Base-by-base conservation (phyloP, 2,113 vertebrate genomes). In the Dasypus novemcinctus region DNA sequence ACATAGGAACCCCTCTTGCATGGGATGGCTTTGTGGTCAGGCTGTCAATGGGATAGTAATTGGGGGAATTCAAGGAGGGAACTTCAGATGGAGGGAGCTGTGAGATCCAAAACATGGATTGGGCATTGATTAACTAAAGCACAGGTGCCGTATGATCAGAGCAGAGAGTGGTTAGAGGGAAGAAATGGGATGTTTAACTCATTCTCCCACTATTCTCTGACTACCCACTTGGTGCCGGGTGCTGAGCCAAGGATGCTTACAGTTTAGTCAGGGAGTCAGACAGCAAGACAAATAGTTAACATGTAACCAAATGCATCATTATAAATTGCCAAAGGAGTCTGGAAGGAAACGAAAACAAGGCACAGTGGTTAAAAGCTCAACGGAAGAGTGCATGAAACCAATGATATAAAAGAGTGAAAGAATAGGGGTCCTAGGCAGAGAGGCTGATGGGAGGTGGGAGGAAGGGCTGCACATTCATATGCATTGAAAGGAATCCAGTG, bases 401-500 rank as follows among this genome's bases (percentile, higher is more conserved):
- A 5, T 14, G 41, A 12, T 12, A 15, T 4, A n/a, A 57, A 25
- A 7, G 13, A 36, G 38, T 13, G 1, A 12, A 33, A 11, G 21
- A 33, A 18, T 54, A 61, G 81, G 1, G 41, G 31, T 11, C 4
- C 49, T 29, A 27, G 23, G 21, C 21, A 49, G 23, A 31, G 43
- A 6, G 64, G 4, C 11, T 31, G 13, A 43, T 1, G 0, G 14
- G n/a, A 14, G 13, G 43, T 25, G 21, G 31, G 11, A 21, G 25
- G 0, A 3, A 75, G 14, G 25, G 14, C 18, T 20, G 68, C 23
- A 18, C 15, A 1, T 21, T 10, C 29, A 59, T 0, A n/a, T 36
- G 31, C 3, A 14, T 3, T 27, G 3, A 18, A 10, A 38, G 33
- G 46, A 38, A 25, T 21, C 20, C 11, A 38, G 23, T 3, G 5